Percentiles rank a stretch among this genome's conserved stretches.
These are phyloP conservation scores for Amphimedon queenslandica DNA, from an alignment of 37 sponge, comb jelly and placozoan genomes.

Conservation along the genomic window DNA sequence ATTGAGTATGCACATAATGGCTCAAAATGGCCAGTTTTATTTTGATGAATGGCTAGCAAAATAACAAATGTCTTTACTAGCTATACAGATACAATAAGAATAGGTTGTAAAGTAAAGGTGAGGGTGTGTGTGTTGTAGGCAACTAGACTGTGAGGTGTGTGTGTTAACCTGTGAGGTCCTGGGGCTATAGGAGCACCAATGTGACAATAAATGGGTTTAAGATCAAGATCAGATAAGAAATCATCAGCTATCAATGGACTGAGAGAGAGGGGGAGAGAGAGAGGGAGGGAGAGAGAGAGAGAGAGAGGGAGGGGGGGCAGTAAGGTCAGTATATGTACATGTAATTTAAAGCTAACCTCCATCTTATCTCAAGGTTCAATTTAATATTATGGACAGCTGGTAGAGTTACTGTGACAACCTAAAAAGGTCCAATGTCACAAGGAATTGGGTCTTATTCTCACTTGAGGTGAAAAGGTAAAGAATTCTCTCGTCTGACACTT, in stretches of 20 bases:
- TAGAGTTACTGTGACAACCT: conserved; percentile 30
- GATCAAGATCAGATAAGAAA: conserved; percentile 52
- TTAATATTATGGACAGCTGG: conserved; percentile 26
- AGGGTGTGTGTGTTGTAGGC: too few species aligned
- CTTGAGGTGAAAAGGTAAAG: conserved; percentile 68
- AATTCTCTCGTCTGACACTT: conserved; percentile 65
- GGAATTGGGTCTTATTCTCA: conserved; percentile 2
- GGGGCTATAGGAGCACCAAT: conserved; percentile 49
- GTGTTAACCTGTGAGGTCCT: too few species aligned
- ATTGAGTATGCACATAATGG: too few species aligned
- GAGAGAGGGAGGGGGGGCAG: conserved; percentile 18
- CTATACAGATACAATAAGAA: too few species aligned
- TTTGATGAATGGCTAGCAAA: too few species aligned
- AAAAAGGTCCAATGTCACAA: neutral
- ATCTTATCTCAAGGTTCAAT: conserved; percentile 51
- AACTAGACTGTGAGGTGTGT: too few species aligned
- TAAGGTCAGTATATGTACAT: neutral
- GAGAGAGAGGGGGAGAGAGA: neutral
- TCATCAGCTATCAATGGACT: conserved; percentile 64
- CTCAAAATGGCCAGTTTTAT: too few species aligned
- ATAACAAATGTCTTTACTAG: too few species aligned
- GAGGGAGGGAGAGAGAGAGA: conserved; percentile 14
- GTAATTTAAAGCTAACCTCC: conserved; percentile 16
- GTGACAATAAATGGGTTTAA: conserved; percentile 24
- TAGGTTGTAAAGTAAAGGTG: too few species aligned